Evolutionary conservation across 2,113 vertebrate genomes (phyloP).

Genomic region (Ondatra zibethicus): DNA sequence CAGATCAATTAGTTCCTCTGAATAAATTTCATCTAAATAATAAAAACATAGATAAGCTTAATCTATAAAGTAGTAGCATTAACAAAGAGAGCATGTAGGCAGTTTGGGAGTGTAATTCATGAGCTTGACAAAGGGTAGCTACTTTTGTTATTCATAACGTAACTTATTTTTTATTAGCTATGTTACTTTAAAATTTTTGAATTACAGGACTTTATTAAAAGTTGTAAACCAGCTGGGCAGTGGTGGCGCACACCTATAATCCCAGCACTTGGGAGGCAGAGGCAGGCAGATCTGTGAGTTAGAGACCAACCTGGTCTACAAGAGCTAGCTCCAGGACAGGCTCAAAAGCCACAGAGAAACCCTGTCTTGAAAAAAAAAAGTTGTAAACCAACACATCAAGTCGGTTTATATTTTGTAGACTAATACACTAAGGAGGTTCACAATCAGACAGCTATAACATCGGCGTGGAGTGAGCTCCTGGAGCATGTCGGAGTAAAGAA

Average conservation of each 20-base stretch:
- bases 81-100: background rate
- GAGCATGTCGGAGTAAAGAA: background rate
- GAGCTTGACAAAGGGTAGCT: background rate
- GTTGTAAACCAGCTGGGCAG: background rate
- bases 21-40: background rate
- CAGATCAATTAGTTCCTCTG: background rate
- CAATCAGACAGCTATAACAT: background rate
- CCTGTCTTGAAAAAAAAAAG: no score
- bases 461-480: background rate
- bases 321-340: no score
- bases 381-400: background rate
- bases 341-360: no score
- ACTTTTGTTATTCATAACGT: background rate
- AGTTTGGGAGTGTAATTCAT: background rate
- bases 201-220: constrained; percentile 23
- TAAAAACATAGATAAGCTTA: background rate
- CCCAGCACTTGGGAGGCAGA: no score
- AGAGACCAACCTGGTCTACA: no score
- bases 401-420: constrained; percentile 9
- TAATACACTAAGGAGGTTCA: background rate
- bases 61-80: constrained; percentile 17
- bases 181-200: constrained; percentile 12
- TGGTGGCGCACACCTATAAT: no score
- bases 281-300: no score
- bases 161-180: background rate